phyloP scores from a whole-genome alignment of 1,140 invertebrate genomes.

The Leptinotarsa texana region DNA sequence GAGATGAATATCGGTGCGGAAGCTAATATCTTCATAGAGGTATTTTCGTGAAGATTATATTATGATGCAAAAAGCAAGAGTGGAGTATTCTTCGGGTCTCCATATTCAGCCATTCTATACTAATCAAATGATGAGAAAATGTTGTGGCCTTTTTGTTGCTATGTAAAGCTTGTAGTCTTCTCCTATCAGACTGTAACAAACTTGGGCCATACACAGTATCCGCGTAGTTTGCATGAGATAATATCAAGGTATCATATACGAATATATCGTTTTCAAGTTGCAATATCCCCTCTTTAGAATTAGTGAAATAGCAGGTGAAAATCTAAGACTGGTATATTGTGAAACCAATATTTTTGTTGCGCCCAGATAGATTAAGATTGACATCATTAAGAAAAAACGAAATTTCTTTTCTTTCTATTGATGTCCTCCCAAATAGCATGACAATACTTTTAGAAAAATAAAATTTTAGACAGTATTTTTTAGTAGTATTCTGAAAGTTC shows the following conservation, averaged over 20 bases:
- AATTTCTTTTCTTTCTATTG: not conserved
- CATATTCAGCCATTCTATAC: not conserved
- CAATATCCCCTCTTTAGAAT: not conserved
- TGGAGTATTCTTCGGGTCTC: not conserved
- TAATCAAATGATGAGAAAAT: not conserved
- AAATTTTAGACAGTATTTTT: not conserved
- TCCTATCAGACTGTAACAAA: not conserved
- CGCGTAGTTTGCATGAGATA: not conserved
- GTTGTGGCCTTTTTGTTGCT: not conserved
- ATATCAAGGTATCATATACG: not conserved
- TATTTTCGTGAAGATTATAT: no score
- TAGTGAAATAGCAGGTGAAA: not conserved
- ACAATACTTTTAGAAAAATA: not conserved
- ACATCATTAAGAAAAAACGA: not conserved
- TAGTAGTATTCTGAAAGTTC: no score
- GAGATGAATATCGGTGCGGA: no score
- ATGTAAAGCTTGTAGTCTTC: not conserved
- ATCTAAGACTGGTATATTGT: not conserved
- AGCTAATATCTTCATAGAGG: not conserved
- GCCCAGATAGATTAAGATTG: not conserved
- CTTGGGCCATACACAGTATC: not conserved
- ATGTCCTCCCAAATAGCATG: not conserved
- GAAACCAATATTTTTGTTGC: not conserved
- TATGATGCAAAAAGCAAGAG: not conserved
- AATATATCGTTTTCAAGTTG: not conserved